These are phyloP conservation scores for Peromyscus nudipes DNA, from an alignment of 2,797 vertebrate species.

Conservation along the genomic window DNA sequence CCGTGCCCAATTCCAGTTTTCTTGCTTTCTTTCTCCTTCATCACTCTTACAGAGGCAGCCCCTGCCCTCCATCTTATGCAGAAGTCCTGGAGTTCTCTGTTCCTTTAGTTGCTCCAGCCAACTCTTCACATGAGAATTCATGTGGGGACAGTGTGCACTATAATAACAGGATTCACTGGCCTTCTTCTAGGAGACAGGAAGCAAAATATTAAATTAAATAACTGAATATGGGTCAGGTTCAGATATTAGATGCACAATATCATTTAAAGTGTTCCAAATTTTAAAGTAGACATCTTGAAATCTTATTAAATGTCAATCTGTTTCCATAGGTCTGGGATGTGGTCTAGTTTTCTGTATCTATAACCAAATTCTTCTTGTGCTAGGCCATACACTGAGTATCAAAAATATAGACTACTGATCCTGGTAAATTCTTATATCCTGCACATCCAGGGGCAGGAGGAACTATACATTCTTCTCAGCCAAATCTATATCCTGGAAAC, in stretches of 20 bases:
- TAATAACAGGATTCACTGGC: neutral
- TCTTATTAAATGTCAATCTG: neutral
- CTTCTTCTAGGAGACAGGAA: neutral
- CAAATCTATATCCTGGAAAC: neutral
- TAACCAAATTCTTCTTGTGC: neutral
- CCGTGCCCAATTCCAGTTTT: no score
- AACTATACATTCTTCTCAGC: neutral
- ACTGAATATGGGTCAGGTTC: neutral
- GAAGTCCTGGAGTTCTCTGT: neutral
- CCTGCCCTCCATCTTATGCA: neutral
- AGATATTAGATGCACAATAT: neutral
- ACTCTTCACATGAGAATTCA: neutral
- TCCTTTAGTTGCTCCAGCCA: neutral
- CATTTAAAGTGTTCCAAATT: neutral
- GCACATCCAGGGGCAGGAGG: neutral
- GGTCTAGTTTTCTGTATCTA: neutral
- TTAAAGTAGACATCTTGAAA: conserved; percentile 24
- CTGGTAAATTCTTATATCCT: neutral
- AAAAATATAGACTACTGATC: neutral
- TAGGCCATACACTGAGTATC: neutral
- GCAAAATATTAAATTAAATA: neutral
- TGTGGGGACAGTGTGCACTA: neutral
- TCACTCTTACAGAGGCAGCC: neutral
- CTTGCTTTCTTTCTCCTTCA: neutral
- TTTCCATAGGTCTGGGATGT: neutral